Conservation (phyloP, 2,888 invertebrate species). For the Drosophila infuscata region DNA sequence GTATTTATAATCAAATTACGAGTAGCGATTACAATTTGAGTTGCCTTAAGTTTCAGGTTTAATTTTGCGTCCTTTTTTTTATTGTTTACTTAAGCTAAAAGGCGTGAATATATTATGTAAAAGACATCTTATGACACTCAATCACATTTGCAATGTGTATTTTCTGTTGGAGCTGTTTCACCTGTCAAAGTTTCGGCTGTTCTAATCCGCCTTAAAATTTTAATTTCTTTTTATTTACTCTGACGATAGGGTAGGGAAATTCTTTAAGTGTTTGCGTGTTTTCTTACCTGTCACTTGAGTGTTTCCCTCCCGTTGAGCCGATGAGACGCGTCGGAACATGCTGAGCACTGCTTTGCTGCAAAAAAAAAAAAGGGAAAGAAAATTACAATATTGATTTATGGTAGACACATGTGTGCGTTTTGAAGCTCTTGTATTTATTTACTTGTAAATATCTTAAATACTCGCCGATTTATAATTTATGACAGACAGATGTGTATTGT, state of each 20-base stretch:
- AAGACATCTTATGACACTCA: neutral
- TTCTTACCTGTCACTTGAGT: constrained; percentile 85
- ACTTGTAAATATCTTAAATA: constrained; percentile 1
- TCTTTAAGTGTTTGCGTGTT: constrained; percentile 15
- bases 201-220: constrained; percentile 13
- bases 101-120: neutral
- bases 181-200: neutral
- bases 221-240: constrained; percentile 16
- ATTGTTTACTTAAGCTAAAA: neutral
- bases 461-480: constrained; percentile 84
- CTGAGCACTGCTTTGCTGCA: constrained; percentile 84
- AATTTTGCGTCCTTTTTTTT: constrained; percentile 24
- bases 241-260: neutral
- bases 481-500: neutral
- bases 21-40: too few species aligned
- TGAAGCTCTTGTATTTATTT: neutral
- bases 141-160: neutral
- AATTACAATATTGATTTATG: constrained; percentile 10
- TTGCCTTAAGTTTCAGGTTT: constrained; percentile 15
- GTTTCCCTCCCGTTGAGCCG: constrained; percentile 81
- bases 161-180: neutral
- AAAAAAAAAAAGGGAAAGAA: constrained; percentile 13
- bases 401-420: neutral
- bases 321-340: constrained; percentile 82
- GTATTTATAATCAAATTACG: too few species aligned